These are phyloP conservation scores for Chaunax sp. DNA, from an alignment of 2,797 vertebrate genomes.

Conservation along the genomic window DNA sequence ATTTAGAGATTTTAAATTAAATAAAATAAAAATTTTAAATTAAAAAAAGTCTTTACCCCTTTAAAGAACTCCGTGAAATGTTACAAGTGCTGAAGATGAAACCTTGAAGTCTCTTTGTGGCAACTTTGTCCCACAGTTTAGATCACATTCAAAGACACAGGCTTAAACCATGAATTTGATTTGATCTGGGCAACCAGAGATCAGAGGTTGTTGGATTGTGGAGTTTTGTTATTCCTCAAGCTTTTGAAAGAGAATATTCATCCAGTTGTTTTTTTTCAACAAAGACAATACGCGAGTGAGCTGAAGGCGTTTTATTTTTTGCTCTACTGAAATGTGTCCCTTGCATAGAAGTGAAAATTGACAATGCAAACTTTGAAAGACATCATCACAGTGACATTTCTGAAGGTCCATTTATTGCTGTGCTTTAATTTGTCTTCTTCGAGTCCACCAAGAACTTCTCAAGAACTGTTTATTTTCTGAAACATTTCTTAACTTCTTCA, in stretches of 20 bases:
- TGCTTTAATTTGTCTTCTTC: not conserved
- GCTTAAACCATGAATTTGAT: conserved; percentile 1
- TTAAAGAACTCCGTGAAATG: too few relatives aligned
- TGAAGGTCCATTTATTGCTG: not conserved
- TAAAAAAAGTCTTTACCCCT: too few relatives aligned
- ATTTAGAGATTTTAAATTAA: too few relatives aligned
- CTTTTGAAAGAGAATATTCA: not conserved
- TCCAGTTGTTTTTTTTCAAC: not conserved
- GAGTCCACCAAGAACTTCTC: not conserved
- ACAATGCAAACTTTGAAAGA: not conserved
- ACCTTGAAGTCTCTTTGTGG: too few relatives aligned
- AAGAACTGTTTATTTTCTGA: not conserved
- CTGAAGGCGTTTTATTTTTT: not conserved
- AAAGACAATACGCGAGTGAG: not conserved
- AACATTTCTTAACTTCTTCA: too few relatives aligned
- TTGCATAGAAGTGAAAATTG: not conserved
- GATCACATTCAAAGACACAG: conserved; percentile 12
- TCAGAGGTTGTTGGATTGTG: not conserved
- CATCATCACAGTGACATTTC: not conserved
- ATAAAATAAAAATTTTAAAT: too few relatives aligned
- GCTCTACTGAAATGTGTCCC: conserved; percentile 9
- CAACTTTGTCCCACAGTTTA: not conserved
- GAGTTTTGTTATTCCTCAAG: conserved; percentile 2
- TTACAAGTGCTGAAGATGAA: too few relatives aligned
- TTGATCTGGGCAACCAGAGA: conserved; percentile 3